Evolutionary conservation across 2,797 vertebrate species (phyloP).

Genomic region (Pristis pectinata): DNA sequence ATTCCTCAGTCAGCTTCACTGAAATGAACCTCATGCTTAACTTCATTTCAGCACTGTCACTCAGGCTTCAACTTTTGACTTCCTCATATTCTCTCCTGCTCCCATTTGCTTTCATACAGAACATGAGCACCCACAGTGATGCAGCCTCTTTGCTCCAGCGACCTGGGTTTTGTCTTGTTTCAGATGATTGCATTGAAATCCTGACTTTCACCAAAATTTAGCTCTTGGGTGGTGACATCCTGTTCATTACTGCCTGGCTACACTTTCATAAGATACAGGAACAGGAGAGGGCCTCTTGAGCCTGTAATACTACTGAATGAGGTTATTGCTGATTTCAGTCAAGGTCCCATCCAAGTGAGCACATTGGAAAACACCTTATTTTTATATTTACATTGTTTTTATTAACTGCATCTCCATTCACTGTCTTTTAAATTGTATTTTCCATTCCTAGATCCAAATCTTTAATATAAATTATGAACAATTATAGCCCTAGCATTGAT

Average conservation of each 20-base stretch:
- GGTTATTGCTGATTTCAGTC: no score
- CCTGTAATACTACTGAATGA: no score
- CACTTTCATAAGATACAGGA: no score
- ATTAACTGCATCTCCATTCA: no score
- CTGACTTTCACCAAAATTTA: not conserved
- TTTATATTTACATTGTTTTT: not conserved
- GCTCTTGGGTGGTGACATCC: not conserved
- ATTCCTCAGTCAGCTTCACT: no score
- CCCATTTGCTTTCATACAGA: not conserved
- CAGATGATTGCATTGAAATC: not conserved
- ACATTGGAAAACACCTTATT: not conserved
- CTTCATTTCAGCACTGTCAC: not conserved
- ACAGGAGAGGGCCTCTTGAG: not conserved
- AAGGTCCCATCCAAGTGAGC: not conserved
- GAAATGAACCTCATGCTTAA: not conserved
- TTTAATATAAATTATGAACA: no score
- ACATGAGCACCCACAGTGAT: not conserved
- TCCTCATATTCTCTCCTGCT: not conserved
- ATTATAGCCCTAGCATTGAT: no score
- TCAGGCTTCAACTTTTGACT: not conserved
- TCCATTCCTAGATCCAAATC: no score
- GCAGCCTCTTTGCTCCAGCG: not conserved
- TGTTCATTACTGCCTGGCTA: not conserved
- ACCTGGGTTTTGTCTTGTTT: no score
- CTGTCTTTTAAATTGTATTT: no score